Base-by-base conservation (phyloP, 2,113 vertebrate genomes). In the Atlantisia rogersi region DNA sequence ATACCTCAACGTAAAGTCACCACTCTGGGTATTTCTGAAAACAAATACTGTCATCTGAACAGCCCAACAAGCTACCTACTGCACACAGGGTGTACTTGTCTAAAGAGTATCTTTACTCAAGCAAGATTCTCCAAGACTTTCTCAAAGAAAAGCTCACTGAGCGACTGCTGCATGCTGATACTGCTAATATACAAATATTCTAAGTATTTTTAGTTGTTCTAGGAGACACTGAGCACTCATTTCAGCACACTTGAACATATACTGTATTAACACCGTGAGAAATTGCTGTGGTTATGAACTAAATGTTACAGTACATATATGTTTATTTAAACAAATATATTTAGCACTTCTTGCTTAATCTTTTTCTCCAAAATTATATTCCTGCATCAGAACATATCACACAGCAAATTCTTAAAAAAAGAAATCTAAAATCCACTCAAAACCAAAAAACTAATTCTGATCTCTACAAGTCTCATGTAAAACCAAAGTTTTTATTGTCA, bases 341-440 rank as follows among this genome's bases (percentile, higher is more conserved):
- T 44, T 53, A 60, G 70, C 56, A n/a, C 8, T 20, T 53, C 58
- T 65, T 42, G 12, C 20, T 50, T 48, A 42, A 79, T 50, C 18
- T 29, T 62, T 29, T 62, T 21, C 15, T 25, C 8, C 1, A 71
- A 84, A 95, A 53, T 17, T 46, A 10, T 19, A 42, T 84, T 64
- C 35, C 26, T 19, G 8, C 18, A 58, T 53, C 11, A 86, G 39
- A 88, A 93, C 1, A 37, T 22, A 40, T 21, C 20, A 56, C 20
- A 26, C 3, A 59, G 6, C 11, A 32, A 75, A 91, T 55, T 44
- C 22, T 48, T 37, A 68, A 42, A 56, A 62, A 32, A 24, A 40
- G 28, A 40, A 50, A 16, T 6, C 6, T 11, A 18, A 55, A 22
- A 31, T 1, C 1, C 5, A n/a, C 5, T 4, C 9, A 67, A 62